Evolutionary conservation across 2,888 invertebrate species (phyloP), one percentile per base, ranked within the genome.

Genomic region (Salpingus planirostris): DNA sequence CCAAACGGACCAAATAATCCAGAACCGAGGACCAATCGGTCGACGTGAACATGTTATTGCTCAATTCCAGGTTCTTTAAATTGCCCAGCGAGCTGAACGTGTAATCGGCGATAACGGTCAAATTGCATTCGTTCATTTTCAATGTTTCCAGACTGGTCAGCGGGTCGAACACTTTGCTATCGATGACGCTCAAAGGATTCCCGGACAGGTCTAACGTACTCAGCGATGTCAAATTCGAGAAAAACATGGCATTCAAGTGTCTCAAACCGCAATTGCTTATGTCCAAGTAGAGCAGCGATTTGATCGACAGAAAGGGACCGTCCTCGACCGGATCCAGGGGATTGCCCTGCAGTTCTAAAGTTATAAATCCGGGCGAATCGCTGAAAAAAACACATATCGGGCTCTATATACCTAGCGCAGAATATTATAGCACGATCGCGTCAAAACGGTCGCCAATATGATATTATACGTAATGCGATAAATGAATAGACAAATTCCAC

Each of bases 281-380:
- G 55, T 81, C 80, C 37, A 82, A 66, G 52, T 76, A 79, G 43
- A 78, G 72, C 27, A 82, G 64, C 1, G 80, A 77, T 36, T 71
- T 68, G 21, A 78, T 78, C 32, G 73, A 67, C 13, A 82, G 59
- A 51, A 82, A 79, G 2, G 75, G 70, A 3, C 77, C 80, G n/a
- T 74, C 71, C n/a, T n/a, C n/a, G 2, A 78, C 71, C 30, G 65
- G 58, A 33, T 67, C 66, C 40, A 80, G 59, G 1, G 77, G 78
- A 54, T 82, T 82, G 48, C 76, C 73, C 56, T 80, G 78, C 3
- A 82, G 67, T 52, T 81, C 80, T 46, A 82, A 66, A 33, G 78
- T 76, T 31, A 81, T 72, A 30, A 82, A 67, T 11, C 81, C 81
- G 3, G 74, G 74, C 27, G 73, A 74, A 54, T 79, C 78, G 49